A percentile compares a stretch with the other conserved stretches of the same genome.
Conservation (phyloP, 2,888 invertebrate species). For the Noctua comes region DNA sequence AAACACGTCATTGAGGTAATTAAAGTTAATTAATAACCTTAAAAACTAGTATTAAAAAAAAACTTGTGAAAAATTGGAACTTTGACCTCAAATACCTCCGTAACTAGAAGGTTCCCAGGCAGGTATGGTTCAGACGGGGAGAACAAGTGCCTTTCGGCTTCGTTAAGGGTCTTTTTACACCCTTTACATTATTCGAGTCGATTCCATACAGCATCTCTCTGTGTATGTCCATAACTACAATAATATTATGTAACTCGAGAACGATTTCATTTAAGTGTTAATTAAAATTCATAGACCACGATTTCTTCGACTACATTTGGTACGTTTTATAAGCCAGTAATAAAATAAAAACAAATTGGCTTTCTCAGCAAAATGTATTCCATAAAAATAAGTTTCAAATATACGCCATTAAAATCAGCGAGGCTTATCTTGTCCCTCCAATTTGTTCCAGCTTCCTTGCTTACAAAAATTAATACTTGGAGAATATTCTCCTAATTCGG, state of each 20-base stretch:
- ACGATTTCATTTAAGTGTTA: background rate
- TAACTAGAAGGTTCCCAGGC: too few relatives aligned
- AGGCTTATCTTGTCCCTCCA: conserved; percentile 53
- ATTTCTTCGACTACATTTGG: background rate
- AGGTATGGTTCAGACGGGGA: too few relatives aligned
- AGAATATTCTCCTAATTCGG: conserved; percentile 12
- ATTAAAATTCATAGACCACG: background rate
- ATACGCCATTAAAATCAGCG: conserved; percentile 54
- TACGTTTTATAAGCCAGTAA: background rate
- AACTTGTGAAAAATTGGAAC: too few relatives aligned
- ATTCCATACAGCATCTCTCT: too few relatives aligned
- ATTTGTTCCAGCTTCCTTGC: conserved; percentile 51
- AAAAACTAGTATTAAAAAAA: too few relatives aligned
- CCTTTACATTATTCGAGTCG: too few relatives aligned
- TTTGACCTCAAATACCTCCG: too few relatives aligned
- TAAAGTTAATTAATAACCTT: too few relatives aligned
- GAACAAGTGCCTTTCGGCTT: too few relatives aligned
- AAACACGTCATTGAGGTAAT: too few relatives aligned
- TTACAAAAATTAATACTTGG: conserved; percentile 50
- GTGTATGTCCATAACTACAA: background rate
- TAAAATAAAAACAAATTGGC: conserved; percentile 22
- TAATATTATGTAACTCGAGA: background rate
- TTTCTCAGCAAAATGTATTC: conserved; percentile 20
- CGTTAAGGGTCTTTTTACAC: too few relatives aligned
- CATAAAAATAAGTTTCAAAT: conserved; percentile 37